A percentile compares a stretch with the other conserved stretches of the same genome.
phyloP scores from a whole-genome alignment of 2,888 invertebrate species.

The Acanthosepion esculentum region DNA sequence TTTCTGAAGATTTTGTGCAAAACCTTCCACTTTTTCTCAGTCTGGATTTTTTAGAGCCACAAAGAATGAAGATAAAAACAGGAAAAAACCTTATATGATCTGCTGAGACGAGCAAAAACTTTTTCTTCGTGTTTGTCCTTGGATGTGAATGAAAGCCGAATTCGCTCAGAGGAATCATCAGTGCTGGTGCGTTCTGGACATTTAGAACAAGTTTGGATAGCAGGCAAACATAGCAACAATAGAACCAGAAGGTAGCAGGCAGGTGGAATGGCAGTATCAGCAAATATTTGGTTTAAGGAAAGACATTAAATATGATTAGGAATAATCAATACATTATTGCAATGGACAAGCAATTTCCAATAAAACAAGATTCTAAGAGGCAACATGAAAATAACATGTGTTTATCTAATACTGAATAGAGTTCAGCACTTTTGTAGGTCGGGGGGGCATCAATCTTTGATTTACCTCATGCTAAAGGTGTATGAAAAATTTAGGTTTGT shows the following conservation, averaged over 20 bases:
- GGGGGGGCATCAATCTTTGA: neutral
- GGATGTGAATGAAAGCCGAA: slow-evolving; percentile 42
- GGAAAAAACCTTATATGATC: slow-evolving; percentile 47
- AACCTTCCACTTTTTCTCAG: too few species aligned
- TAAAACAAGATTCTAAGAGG: neutral
- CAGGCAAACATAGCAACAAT: neutral
- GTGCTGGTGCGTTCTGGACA: neutral
- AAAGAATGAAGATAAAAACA: neutral
- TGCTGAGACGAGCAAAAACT: slow-evolving; percentile 47
- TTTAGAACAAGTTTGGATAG: neutral
- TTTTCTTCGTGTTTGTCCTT: slow-evolving; percentile 47
- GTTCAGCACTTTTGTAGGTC: neutral
- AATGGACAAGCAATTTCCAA: neutral
- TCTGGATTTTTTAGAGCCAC: too few species aligned
- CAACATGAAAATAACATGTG: neutral
- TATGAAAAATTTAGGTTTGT: neutral
- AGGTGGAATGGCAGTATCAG: neutral
- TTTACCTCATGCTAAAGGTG: neutral
- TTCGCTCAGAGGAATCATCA: slow-evolving; percentile 37
- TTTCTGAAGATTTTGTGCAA: too few species aligned
- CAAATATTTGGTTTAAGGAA: neutral
- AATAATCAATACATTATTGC: too few species aligned
- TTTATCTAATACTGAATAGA: neutral
- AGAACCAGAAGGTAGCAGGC: neutral
- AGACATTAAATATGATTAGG: neutral